phyloP scores from a whole-genome alignment of 2,888 invertebrate genomes.

The Diarsia brunnea region DNA sequence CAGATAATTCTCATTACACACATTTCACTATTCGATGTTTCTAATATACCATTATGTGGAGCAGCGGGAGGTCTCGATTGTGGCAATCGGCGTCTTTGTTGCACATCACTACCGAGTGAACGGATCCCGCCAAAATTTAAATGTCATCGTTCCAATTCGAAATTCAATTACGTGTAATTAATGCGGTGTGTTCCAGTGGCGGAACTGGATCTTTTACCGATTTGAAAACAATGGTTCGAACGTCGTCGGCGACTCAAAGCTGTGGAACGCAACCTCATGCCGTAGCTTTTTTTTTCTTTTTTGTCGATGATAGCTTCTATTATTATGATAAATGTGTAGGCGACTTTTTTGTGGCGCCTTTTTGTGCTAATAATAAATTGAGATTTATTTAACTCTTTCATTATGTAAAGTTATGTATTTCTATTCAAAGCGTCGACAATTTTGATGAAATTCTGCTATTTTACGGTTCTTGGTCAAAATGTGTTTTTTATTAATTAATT shows the following conservation, averaged over 20 bases:
- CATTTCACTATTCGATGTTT: slow-evolving; percentile 88
- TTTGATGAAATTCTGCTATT: slow-evolving; percentile 46
- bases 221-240: slow-evolving; percentile 86
- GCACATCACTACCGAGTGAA: slow-evolving; percentile 87
- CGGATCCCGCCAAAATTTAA: slow-evolving; percentile 90
- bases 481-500: slow-evolving; percentile 37
- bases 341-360: slow-evolving; percentile 57
- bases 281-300: slow-evolving; percentile 70
- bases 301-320: slow-evolving; percentile 74
- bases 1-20: slow-evolving; percentile 90
- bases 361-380: slow-evolving; percentile 62
- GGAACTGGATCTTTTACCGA: slow-evolving; percentile 85
- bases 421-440: slow-evolving; percentile 43
- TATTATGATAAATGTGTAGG: slow-evolving; percentile 71
- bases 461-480: slow-evolving; percentile 21
- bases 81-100: slow-evolving; percentile 86
- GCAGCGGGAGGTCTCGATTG: slow-evolving; percentile 87
- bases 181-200: slow-evolving; percentile 88
- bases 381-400: slow-evolving; percentile 59
- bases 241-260: slow-evolving; percentile 83
- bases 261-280: slow-evolving; percentile 82
- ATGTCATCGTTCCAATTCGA: slow-evolving; percentile 93
- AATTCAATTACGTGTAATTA: slow-evolving; percentile 92
- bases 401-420: slow-evolving; percentile 54
- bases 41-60: slow-evolving; percentile 86